Evolutionary conservation across 2,113 vertebrate species (phyloP).

Genomic region (Astur gentilis): DNA sequence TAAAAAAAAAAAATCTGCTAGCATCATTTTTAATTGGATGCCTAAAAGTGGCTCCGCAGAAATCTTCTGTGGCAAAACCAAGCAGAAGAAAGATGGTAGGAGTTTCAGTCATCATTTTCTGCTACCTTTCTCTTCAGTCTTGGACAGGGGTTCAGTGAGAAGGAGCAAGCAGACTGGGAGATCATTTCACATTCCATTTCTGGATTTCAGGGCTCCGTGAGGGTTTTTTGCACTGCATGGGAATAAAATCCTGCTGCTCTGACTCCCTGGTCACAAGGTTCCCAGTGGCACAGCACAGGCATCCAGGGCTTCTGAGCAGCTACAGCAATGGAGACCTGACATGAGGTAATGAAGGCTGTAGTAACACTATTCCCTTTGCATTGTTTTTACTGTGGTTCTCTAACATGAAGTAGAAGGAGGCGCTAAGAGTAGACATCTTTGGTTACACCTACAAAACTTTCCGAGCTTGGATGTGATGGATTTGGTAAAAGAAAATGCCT

Average conservation of each 20-base stretch:
- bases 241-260: not conserved
- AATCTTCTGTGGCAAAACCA: not conserved
- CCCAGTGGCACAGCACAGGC: fast-evolving
- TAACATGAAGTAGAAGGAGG: not conserved
- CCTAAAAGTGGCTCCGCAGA: not conserved
- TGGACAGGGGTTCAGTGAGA: not conserved
- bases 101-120: not conserved
- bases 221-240: not conserved
- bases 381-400: not conserved
- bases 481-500: not conserved
- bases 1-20: not conserved
- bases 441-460: not conserved
- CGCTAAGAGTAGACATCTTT: not conserved
- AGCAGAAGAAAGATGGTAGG: not conserved
- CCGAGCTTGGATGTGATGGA: not conserved
- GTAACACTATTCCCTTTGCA: not conserved
- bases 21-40: not conserved
- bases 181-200: not conserved
- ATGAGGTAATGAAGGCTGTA: not conserved
- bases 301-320: not conserved
- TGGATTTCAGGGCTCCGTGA: not conserved
- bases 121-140: not conserved
- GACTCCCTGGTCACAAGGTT: not conserved
- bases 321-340: not conserved
- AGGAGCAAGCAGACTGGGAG: not conserved